Percentiles rank a stretch among this genome's conserved stretches.
Evolutionary conservation across 2,797 vertebrate genomes (phyloP).

Genomic region (Mus caroli): DNA sequence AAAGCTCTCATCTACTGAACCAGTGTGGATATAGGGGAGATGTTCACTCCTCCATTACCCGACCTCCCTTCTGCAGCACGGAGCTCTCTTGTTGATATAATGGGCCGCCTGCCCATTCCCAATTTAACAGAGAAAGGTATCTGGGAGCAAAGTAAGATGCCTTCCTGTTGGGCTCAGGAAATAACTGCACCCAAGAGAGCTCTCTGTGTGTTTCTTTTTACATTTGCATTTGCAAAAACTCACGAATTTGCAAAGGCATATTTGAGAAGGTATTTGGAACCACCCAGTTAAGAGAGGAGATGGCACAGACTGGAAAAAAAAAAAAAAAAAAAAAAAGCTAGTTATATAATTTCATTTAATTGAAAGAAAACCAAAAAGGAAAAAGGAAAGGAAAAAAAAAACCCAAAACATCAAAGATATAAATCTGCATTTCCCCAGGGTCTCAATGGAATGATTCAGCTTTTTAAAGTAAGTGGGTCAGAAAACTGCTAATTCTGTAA

Average conservation of each 20-base stretch:
- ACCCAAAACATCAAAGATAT: constrained; percentile 53
- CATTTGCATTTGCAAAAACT: constrained; percentile 66
- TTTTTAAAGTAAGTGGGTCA: constrained; percentile 82
- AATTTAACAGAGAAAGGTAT: constrained; percentile 21
- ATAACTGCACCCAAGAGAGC: constrained; percentile 63
- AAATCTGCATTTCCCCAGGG: constrained; percentile 78
- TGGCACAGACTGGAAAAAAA: constrained; percentile 52
- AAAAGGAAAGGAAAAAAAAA: not conserved
- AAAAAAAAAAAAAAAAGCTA: constrained; percentile 30
- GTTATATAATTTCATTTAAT: constrained; percentile 70
- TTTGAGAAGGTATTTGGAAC: constrained; percentile 57
- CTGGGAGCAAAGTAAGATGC: constrained; percentile 4
- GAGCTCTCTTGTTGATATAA: not conserved
- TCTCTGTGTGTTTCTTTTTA: constrained; percentile 37
- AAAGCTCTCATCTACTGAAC: not conserved
- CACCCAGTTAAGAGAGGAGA: constrained; percentile 69
- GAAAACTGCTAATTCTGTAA: constrained; percentile 79
- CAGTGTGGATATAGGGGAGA: not conserved
- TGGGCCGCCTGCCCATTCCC: not conserved
- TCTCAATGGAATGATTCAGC: constrained; percentile 83
- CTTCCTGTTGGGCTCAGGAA: constrained; percentile 50
- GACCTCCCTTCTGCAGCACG: not conserved
- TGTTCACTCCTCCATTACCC: not conserved
- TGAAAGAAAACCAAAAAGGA: constrained; percentile 69
- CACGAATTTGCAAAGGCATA: constrained; percentile 64